Percentiles rank a stretch among this genome's conserved stretches.
These are phyloP conservation scores for Otocyon megalotis DNA, from an alignment of 2,113 vertebrate species.

Conservation along the genomic window DNA sequence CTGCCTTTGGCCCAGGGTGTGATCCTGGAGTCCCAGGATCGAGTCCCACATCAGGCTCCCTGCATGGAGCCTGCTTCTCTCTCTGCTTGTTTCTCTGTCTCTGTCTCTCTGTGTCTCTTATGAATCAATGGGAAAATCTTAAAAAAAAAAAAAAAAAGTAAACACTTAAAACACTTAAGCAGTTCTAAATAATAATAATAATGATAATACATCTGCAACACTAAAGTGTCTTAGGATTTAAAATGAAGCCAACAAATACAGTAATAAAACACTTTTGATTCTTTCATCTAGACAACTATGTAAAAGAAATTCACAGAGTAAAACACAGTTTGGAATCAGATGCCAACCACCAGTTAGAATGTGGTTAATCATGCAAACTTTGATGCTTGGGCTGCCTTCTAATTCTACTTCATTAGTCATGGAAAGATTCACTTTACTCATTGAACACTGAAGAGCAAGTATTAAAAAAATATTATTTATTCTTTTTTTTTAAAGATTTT, in stretches of 20 bases:
- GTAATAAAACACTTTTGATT: neutral
- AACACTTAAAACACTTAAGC: neutral
- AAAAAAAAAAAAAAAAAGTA: neutral
- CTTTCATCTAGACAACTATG: neutral
- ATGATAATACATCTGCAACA: neutral
- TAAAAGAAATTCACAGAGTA: neutral
- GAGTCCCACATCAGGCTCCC: too few relatives aligned
- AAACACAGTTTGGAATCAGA: neutral
- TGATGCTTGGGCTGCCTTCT: neutral
- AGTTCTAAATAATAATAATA: neutral
- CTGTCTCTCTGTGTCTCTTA: too few relatives aligned
- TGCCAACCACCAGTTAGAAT: neutral
- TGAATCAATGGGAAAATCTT: too few relatives aligned
- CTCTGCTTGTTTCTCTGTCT: too few relatives aligned
- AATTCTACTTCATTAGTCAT: constrained; percentile 30
- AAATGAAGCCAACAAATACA: neutral
- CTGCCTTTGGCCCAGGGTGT: too few relatives aligned
- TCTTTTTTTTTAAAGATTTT: neutral
- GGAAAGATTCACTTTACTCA: neutral
- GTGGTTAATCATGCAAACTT: neutral
- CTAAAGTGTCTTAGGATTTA: neutral
- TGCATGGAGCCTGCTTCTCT: too few relatives aligned
- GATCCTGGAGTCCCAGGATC: too few relatives aligned
- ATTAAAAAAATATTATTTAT: neutral
- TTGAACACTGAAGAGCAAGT: neutral